phyloP scores from a whole-genome alignment of 1,140 invertebrate genomes.

The Ceratosolen solmsi region DNA sequence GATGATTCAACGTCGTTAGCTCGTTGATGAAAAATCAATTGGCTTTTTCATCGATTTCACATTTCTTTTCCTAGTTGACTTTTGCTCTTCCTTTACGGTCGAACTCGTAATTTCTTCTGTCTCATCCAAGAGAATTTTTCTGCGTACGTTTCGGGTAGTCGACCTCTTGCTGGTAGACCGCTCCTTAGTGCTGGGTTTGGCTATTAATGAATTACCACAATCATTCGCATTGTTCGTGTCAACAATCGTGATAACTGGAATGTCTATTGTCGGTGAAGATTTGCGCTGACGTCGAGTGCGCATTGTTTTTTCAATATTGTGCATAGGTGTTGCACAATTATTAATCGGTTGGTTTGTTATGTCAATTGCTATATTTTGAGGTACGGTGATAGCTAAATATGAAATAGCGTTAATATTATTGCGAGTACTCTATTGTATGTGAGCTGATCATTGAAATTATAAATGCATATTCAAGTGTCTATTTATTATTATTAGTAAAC shows the following conservation, averaged over 20 bases:
- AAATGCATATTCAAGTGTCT: too few relatives aligned
- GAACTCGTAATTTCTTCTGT: not conserved
- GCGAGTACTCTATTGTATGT: too few relatives aligned
- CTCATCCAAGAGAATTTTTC: slow-evolving; percentile 43
- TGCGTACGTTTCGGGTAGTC: slow-evolving; percentile 16
- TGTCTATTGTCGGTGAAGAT: slow-evolving; percentile 5
- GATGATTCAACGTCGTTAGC: not conserved
- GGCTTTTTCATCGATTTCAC: slow-evolving; percentile 6
- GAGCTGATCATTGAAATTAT: too few relatives aligned
- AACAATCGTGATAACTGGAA: slow-evolving; percentile 19
- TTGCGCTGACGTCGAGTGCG: slow-evolving; percentile 22
- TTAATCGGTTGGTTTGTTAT: slow-evolving; percentile 26
- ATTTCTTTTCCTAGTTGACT: slow-evolving; percentile 7
- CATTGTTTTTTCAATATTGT: slow-evolving; percentile 23
- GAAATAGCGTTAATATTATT: not conserved
- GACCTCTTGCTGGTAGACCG: not conserved
- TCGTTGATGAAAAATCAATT: not conserved
- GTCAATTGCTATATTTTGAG: slow-evolving; percentile 36
- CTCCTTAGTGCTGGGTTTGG: not conserved
- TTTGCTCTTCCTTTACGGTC: not conserved
- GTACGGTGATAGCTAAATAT: slow-evolving; percentile 18
- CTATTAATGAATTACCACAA: not conserved
- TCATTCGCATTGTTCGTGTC: slow-evolving; percentile 3
- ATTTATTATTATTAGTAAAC: too few relatives aligned
- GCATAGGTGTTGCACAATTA: slow-evolving; percentile 40